Evolutionary conservation across 2,113 vertebrate genomes (phyloP).

Genomic region (Furnarius figulus): DNA sequence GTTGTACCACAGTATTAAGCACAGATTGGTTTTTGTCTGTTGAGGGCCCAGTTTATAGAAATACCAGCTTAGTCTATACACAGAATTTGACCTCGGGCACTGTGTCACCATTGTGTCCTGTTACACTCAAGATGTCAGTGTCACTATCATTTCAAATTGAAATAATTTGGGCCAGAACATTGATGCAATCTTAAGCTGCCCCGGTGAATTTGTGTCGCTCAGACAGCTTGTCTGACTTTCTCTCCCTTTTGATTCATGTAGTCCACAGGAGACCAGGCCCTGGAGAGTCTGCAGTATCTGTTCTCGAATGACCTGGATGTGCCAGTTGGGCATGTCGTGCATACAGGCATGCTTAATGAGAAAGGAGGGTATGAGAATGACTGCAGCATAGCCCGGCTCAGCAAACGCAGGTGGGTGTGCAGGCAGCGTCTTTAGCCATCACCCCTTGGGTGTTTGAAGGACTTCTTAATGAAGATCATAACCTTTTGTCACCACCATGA

Average conservation of each 20-base stretch:
- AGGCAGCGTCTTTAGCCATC: rapidly evolving
- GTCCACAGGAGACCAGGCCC: slow-evolving; percentile 88
- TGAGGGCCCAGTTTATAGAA: background rate
- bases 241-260: slow-evolving; percentile 24
- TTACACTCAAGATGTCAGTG: rapidly evolving
- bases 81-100: background rate
- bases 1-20: background rate
- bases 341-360: slow-evolving; percentile 97
- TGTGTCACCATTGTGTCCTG: background rate
- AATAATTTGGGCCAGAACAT: background rate
- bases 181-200: background rate
- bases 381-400: slow-evolving; percentile 93
- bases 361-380: slow-evolving; percentile 95
- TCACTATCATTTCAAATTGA: background rate
- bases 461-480: background rate
- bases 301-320: slow-evolving; percentile 96
- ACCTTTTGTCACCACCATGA: background rate
- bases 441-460: background rate
- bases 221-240: background rate
- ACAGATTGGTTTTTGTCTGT: background rate
- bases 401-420: slow-evolving; percentile 88
- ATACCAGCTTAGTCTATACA: background rate
- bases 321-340: slow-evolving; percentile 93
- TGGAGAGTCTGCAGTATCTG: slow-evolving; percentile 88
- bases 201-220: background rate